Conservation (phyloP, 2,888 invertebrate genomes). For the Gasteruption jaculator region DNA sequence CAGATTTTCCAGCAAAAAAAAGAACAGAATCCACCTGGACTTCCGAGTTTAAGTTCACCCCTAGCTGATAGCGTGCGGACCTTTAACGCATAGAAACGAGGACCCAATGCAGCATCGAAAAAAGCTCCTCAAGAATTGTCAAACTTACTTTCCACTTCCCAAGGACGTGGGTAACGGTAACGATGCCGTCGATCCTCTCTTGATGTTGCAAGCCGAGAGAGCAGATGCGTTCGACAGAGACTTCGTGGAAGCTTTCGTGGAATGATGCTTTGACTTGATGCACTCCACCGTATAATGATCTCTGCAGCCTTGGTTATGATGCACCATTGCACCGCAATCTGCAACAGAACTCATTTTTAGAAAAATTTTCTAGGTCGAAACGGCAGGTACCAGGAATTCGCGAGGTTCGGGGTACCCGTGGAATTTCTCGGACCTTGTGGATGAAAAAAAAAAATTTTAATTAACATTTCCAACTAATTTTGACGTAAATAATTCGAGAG, state of each 20-base stretch:
- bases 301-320: constrained; percentile 77
- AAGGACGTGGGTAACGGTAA: constrained; percentile 40
- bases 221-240: constrained; percentile 43
- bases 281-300: constrained; percentile 79
- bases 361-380: too few relatives aligned
- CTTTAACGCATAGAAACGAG: constrained; percentile 40
- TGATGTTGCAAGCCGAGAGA: constrained; percentile 36
- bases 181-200: constrained; percentile 45
- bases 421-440: too few relatives aligned
- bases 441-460: constrained; percentile 8
- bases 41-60: constrained; percentile 37
- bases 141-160: constrained; percentile 45
- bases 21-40: constrained; percentile 22
- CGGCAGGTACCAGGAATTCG: too few relatives aligned
- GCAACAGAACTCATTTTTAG: constrained; percentile 31
- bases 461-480: constrained; percentile 3
- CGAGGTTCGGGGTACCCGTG: neutral
- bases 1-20: too few relatives aligned
- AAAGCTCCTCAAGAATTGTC: constrained; percentile 21
- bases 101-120: constrained; percentile 36
- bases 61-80: constrained; percentile 45
- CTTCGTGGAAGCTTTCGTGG: constrained; percentile 45
- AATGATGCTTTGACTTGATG: constrained; percentile 60
- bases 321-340: constrained; percentile 85
- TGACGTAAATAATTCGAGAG: constrained; percentile 6